Evolutionary conservation across 2,113 vertebrate genomes (phyloP), one percentile per base, ranked within the genome.

Genomic region (Austrofundulus limnaeus): DNA sequence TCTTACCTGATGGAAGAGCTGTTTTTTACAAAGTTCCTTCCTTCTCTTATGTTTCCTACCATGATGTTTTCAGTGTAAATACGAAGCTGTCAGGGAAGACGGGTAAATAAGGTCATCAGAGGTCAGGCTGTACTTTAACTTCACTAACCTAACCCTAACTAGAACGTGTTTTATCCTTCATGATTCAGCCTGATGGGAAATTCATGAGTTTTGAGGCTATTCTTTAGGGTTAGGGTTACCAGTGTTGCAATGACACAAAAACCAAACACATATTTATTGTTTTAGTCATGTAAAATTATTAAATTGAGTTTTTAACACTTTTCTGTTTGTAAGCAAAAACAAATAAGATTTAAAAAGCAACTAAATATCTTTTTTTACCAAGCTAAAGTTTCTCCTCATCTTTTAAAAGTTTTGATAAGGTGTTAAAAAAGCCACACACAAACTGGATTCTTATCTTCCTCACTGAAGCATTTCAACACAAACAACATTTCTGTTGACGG

Each of bases 41-140:
- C 24, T 56, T 47, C 53, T 9, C 16, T 12, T 63, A 59, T 55
- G 16, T 47, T 41, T 2, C 31, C 31, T 2, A 34, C 4, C 10
- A 9, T 9, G 6, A 48, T 20, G 50, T 86, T 89, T 87, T 88
- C 84, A 74, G 77, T 69, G 65, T 88, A 87, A 88, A 89, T 55
- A 88, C 34, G 21, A 70, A 74, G 41, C 31, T 0, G 11, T 28
- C 28, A 45, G 31, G 17, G 13, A 53, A 49, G n/a, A 54, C 1
- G 15, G 41, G 48, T 66, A 56, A 65, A 78, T 53, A 70, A 20
- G 34, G 8, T 31, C 1, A 15, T 9, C 2, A 17, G 42, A 21
- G 78, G 42, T 34, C 25, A 17, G 25, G 6, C 1, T 5, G 6
- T 34, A 48, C 47, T 48, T 59, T 58, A n/a, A 34, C 13, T 6